Conservation (phyloP, 2,113 vertebrate genomes). For the Antigone vipio region DNA sequence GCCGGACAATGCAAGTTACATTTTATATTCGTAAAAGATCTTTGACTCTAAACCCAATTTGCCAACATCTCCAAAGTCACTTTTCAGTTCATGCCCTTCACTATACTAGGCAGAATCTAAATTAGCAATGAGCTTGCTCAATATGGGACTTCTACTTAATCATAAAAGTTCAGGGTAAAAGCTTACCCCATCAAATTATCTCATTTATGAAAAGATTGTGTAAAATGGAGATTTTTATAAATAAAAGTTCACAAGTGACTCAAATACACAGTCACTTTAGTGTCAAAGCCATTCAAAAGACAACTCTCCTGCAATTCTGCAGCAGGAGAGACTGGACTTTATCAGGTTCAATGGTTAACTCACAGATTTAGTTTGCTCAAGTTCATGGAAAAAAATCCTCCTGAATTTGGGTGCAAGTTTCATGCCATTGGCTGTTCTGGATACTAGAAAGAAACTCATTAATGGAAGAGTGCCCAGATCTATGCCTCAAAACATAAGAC, state of each 20-base stretch:
- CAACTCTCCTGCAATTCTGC: not conserved
- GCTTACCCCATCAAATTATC: not conserved
- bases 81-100: not conserved
- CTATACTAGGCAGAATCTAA: not conserved
- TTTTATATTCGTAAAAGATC: not conserved
- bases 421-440: not conserved
- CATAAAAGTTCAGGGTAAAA: not conserved
- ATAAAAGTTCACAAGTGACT: not conserved
- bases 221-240: not conserved
- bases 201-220: not conserved
- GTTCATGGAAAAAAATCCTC: not conserved
- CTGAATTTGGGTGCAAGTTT: not conserved
- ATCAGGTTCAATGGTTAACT: not conserved
- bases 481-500: not conserved
- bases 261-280: not conserved
- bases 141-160: not conserved
- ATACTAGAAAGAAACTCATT: not conserved
- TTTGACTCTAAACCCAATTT: not conserved
- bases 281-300: not conserved
- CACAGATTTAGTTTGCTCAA: not conserved
- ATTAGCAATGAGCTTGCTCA: not conserved
- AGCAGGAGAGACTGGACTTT: not conserved
- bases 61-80: not conserved
- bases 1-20: not conserved
- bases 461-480: not conserved